Conservation (phyloP, 2,888 invertebrate genomes). For the Cheilosia pagana region DNA sequence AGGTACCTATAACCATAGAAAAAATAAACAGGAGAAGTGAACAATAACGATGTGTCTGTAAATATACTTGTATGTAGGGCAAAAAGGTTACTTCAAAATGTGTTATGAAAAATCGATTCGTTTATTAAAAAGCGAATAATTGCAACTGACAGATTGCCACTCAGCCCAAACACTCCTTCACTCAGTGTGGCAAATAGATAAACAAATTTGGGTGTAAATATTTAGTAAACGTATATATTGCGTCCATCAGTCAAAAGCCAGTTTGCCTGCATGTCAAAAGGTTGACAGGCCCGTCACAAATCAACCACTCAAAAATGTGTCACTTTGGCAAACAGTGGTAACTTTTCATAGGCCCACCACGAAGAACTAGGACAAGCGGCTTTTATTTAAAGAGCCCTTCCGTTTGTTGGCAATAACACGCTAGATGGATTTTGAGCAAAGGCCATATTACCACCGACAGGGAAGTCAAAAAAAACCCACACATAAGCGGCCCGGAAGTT, state of each 20-base stretch:
- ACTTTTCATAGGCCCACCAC: slow-evolving; percentile 12
- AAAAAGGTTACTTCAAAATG: background rate
- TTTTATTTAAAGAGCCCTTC: slow-evolving; percentile 11
- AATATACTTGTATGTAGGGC: background rate
- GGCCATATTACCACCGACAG: background rate
- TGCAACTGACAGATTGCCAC: slow-evolving; percentile 43
- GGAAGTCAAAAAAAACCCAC: slow-evolving; percentile 9
- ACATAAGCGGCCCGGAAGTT: background rate
- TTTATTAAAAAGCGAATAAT: slow-evolving; percentile 49
- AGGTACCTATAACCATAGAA: background rate
- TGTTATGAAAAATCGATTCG: slow-evolving; percentile 31
- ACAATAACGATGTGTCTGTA: background rate
- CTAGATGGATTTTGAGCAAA: background rate
- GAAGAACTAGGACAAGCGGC: slow-evolving; percentile 12
- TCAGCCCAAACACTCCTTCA: background rate
- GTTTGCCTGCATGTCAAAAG: slow-evolving; percentile 45
- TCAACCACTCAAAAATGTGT: slow-evolving; percentile 47
- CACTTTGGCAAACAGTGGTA: slow-evolving; percentile 47
- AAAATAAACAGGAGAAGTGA: background rate
- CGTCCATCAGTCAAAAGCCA: slow-evolving; percentile 49
- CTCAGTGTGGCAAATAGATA: slow-evolving; percentile 23
- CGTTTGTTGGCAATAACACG: slow-evolving; percentile 1
- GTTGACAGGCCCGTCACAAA: slow-evolving; percentile 45
- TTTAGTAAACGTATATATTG: slow-evolving; percentile 19
- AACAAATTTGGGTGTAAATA: slow-evolving; percentile 24